Conservation (phyloP, 2,797 vertebrate genomes). For the Poeciliopsis paucimaculata region DNA sequence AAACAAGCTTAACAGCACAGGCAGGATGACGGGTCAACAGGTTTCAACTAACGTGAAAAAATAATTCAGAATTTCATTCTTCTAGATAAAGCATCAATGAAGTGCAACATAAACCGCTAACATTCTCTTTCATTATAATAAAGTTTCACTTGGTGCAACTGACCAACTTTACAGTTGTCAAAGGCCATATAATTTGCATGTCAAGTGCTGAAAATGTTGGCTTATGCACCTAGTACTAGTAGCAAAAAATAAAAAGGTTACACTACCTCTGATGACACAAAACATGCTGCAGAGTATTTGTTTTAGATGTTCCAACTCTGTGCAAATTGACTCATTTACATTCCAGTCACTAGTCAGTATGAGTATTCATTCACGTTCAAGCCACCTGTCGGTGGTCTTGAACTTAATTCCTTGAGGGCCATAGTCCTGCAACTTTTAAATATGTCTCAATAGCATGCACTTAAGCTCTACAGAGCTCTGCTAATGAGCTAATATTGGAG, state of each 20-base stretch:
- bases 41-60: neutral
- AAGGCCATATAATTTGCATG: neutral
- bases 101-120: neutral
- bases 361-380: neutral
- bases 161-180: neutral
- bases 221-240: neutral
- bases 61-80: neutral
- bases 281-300: neutral
- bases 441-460: too few species aligned
- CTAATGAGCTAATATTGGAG: too few species aligned
- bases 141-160: neutral
- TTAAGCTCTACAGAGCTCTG: too few species aligned
- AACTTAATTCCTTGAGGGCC: too few species aligned
- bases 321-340: neutral
- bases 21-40: neutral
- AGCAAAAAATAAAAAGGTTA: neutral
- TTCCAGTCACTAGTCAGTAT: neutral
- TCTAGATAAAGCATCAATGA: neutral
- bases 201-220: neutral
- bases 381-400: neutral
- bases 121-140: neutral
- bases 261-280: neutral
- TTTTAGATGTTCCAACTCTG: neutral
- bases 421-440: too few species aligned
- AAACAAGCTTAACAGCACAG: constrained; percentile 28